Conservation (phyloP, 2,888 invertebrate genomes). For the Steinernema hermaphroditum region DNA sequence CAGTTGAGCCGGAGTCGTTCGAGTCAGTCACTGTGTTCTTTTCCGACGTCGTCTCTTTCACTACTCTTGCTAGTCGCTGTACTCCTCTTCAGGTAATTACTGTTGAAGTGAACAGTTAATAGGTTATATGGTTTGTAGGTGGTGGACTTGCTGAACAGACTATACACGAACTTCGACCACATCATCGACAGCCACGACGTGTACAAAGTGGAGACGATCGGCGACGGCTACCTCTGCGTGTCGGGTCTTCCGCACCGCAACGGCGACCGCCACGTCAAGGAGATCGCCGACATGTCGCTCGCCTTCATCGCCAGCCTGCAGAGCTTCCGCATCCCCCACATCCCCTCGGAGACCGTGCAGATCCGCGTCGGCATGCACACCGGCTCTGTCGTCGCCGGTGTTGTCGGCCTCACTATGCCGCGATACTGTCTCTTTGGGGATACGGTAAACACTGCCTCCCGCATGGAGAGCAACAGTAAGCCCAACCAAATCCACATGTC, state of each 20-base stretch:
- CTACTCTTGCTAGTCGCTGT: constrained; percentile 57
- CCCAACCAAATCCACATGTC: constrained; percentile 38
- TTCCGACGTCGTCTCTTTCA: constrained; percentile 63
- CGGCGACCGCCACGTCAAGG: constrained; percentile 29
- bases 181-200: constrained; percentile 55
- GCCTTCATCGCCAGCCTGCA: constrained; percentile 44
- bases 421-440: constrained; percentile 44
- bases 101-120: too few relatives aligned
- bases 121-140: constrained; percentile 41
- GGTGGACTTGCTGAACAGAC: constrained; percentile 61
- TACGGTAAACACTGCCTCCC: constrained; percentile 39
- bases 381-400: constrained; percentile 40
- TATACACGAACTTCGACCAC: constrained; percentile 62
- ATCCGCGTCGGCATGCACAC: constrained; percentile 39
- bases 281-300: constrained; percentile 57
- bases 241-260: constrained; percentile 18
- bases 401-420: constrained; percentile 42
- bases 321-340: constrained; percentile 50
- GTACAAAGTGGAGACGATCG: constrained; percentile 21
- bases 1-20: constrained; percentile 17
- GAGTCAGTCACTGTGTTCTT: constrained; percentile 11
- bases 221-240: constrained; percentile 9
- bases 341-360: constrained; percentile 42
- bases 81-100: constrained; percentile 59
- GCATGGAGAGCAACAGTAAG: constrained; percentile 36